These are phyloP conservation scores for Oreochromis tanganicae DNA, from an alignment of 2,113 vertebrate genomes.

Conservation along the genomic window DNA sequence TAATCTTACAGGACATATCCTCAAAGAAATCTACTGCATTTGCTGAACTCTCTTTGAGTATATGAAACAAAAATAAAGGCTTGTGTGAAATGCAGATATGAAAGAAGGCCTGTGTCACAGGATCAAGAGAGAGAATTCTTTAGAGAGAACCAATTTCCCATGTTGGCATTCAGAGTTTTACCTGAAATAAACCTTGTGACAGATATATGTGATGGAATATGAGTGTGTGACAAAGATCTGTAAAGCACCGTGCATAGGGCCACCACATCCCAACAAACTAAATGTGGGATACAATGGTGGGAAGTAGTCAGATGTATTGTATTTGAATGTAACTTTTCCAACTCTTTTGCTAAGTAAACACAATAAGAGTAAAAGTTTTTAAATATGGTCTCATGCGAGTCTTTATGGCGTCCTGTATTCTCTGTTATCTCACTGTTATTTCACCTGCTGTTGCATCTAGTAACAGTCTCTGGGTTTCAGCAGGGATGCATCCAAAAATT, in stretches of 20 bases:
- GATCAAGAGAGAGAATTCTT: not conserved
- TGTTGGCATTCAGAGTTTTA: not conserved
- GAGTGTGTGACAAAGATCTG: not conserved
- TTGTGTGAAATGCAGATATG: not conserved
- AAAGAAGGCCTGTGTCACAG: not conserved
- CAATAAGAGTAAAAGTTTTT: not conserved
- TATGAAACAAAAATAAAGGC: not conserved
- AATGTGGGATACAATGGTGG: not conserved
- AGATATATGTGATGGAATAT: not conserved
- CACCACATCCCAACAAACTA: not conserved
- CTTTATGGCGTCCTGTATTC: not conserved
- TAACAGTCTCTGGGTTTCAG: not conserved
- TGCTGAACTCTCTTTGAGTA: not conserved
- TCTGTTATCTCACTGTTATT: not conserved
- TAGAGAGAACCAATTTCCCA: not conserved
- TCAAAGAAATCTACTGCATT: constrained; percentile 2
- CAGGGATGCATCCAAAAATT: not conserved
- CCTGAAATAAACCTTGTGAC: not conserved
- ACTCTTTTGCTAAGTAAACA: not conserved
- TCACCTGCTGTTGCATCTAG: not conserved
- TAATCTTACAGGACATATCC: constrained; percentile 5
- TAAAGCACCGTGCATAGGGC: not conserved
- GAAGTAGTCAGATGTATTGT: not conserved
- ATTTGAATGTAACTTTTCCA: not conserved
- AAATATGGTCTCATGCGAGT: not conserved